These are phyloP conservation scores for Adelognathus sp. DNA, from an alignment of 2,888 invertebrate genomes.

Conservation along the genomic window DNA sequence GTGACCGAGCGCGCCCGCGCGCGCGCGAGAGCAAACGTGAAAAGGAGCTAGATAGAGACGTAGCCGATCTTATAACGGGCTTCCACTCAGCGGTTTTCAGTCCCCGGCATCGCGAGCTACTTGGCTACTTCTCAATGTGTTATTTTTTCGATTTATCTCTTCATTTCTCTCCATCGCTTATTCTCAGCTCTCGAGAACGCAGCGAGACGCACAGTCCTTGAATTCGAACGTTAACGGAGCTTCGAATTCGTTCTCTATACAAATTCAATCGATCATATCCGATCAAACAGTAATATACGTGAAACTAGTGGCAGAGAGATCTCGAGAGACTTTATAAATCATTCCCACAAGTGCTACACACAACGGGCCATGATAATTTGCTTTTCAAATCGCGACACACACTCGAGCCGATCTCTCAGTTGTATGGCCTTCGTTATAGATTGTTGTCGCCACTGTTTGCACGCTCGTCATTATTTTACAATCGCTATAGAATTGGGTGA, in stretches of 20 bases:
- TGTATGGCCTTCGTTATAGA: conserved; percentile 14
- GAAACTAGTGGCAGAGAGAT: neutral
- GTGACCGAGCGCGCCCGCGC: conserved; percentile 44
- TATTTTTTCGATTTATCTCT: neutral
- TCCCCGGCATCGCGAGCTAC: conserved; percentile 5
- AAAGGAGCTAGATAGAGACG: conserved; percentile 75
- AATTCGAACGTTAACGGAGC: neutral
- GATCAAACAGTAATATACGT: neutral
- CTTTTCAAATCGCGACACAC: neutral
- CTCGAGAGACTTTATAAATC: neutral
- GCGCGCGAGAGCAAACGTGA: conserved; percentile 41
- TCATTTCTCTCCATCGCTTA: neutral
- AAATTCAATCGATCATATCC: neutral
- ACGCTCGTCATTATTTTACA: neutral
- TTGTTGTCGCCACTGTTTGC: neutral
- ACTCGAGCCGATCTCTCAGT: neutral
- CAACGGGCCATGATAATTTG: neutral
- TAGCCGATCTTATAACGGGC: conserved; percentile 74
- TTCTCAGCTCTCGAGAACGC: conserved; percentile 7
- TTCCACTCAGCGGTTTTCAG: conserved; percentile 4
- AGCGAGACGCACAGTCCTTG: neutral
- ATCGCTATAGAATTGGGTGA: conserved; percentile 22
- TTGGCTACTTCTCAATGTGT: neutral
- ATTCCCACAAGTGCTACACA: neutral
- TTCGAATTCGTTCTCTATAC: conserved; percentile 1